Conservation (phyloP, 2,113 vertebrate species). For the Seriola aureovittata region DNA sequence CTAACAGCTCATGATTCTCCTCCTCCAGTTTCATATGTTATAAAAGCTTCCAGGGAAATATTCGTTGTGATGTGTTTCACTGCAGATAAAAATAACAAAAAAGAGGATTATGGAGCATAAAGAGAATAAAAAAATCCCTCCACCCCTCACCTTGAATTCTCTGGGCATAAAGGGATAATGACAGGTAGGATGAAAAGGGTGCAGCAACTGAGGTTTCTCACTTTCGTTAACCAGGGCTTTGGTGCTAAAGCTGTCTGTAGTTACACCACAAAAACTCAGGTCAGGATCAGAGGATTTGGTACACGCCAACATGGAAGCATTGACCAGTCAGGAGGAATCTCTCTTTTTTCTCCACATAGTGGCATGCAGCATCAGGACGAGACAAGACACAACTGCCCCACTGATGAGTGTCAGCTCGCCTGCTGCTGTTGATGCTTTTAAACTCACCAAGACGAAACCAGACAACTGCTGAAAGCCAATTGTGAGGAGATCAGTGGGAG, state of each 20-base stretch:
- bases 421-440: slow-evolving; percentile 54
- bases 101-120: slow-evolving; percentile 28
- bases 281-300: slow-evolving; percentile 43
- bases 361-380: slow-evolving; percentile 40
- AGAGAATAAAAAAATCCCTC: slow-evolving; percentile 31
- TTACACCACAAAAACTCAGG: slow-evolving; percentile 6
- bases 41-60: slow-evolving; percentile 59
- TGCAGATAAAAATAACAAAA: slow-evolving; percentile 49
- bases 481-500: slow-evolving; percentile 62
- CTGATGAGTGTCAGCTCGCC: slow-evolving; percentile 49
- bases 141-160: slow-evolving; percentile 15
- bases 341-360: background rate
- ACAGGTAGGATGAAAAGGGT: slow-evolving; percentile 29
- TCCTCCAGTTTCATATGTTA: slow-evolving; percentile 45
- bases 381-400: slow-evolving; percentile 50
- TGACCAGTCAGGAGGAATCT: slow-evolving; percentile 41
- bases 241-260: slow-evolving; percentile 38
- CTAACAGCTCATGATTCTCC: slow-evolving; percentile 61
- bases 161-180: slow-evolving; percentile 17
- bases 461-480: slow-evolving; percentile 69
- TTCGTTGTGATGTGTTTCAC: slow-evolving; percentile 44
- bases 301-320: slow-evolving; percentile 33
- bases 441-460: slow-evolving; percentile 56
- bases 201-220: slow-evolving; percentile 37
- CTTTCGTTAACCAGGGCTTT: slow-evolving; percentile 24